phyloP scores from a whole-genome alignment of 2,888 invertebrate species.

The Yponomeuta sedellus region DNA sequence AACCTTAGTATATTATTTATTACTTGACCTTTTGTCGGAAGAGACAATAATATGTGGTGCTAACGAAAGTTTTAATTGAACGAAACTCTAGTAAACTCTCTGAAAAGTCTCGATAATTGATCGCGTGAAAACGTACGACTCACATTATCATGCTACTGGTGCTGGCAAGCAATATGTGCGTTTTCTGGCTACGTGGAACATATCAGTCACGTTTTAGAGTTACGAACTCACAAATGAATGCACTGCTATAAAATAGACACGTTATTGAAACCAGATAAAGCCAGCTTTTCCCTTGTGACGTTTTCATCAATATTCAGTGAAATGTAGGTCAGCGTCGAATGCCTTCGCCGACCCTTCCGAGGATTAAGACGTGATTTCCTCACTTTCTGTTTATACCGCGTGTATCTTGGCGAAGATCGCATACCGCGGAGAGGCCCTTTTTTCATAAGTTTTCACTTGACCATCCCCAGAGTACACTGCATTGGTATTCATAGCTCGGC shows the following conservation, averaged over 20 bases:
- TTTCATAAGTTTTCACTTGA: constrained; percentile 1
- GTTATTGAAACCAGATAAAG: background rate
- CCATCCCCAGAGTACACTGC: background rate
- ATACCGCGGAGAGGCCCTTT: background rate
- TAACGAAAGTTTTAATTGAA: too few species aligned
- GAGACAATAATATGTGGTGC: too few species aligned
- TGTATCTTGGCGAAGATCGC: background rate
- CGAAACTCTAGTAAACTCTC: too few species aligned
- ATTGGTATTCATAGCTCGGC: background rate
- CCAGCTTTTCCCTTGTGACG: background rate
- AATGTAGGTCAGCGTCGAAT: background rate
- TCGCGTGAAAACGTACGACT: too few species aligned
- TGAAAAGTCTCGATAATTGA: too few species aligned
- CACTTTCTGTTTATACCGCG: background rate
- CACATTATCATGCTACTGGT: too few species aligned
- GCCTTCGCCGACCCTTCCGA: background rate
- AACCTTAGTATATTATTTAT: too few species aligned
- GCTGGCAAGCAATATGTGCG: too few species aligned
- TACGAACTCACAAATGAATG: too few species aligned
- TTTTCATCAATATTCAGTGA: background rate
- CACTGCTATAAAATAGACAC: background rate
- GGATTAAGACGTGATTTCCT: background rate
- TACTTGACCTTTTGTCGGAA: too few species aligned
- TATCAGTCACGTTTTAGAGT: too few species aligned
- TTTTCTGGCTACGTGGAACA: too few species aligned